phyloP scores from a whole-genome alignment of 2,113 vertebrate genomes.

The Hystrix brachyura region DNA sequence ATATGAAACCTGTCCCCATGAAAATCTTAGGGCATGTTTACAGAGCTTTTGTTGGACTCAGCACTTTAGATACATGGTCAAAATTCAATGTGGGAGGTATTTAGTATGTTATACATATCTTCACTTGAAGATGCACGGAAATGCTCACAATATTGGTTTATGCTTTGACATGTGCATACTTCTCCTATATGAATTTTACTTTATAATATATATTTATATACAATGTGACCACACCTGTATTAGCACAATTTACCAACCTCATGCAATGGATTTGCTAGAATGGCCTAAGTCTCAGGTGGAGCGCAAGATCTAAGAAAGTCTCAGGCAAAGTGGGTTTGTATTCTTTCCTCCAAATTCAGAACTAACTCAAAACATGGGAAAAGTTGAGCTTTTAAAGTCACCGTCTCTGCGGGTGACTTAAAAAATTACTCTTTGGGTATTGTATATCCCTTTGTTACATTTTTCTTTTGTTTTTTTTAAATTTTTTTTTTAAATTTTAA shows the following conservation, averaged over 20 bases:
- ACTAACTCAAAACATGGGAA: not conserved
- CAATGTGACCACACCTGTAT: not conserved
- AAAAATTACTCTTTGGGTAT: not conserved
- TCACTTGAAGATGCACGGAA: not conserved
- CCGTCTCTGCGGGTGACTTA: not conserved
- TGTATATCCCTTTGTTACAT: too few species aligned
- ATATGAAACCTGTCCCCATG: not conserved
- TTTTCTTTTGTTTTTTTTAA: too few species aligned
- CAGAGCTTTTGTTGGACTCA: not conserved
- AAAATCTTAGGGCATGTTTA: not conserved
- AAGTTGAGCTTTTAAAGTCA: not conserved
- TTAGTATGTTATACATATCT: not conserved
- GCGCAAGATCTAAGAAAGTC: not conserved
- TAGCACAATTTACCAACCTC: not conserved
- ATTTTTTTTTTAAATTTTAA: too few species aligned
- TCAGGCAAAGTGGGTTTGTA: not conserved
- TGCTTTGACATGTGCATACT: not conserved
- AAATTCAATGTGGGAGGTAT: not conserved
- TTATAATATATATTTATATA: not conserved
- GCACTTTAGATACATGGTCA: not conserved
- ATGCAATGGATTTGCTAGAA: fast-evolving
- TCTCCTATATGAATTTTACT: not conserved
- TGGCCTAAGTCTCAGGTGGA: fast-evolving
- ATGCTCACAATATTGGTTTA: not conserved
- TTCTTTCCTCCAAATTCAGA: not conserved